Percentiles rank a stretch among this genome's conserved stretches.
Evolutionary conservation across 2,113 vertebrate genomes (phyloP).

Genomic region (Brachionichthys hirsutus): DNA sequence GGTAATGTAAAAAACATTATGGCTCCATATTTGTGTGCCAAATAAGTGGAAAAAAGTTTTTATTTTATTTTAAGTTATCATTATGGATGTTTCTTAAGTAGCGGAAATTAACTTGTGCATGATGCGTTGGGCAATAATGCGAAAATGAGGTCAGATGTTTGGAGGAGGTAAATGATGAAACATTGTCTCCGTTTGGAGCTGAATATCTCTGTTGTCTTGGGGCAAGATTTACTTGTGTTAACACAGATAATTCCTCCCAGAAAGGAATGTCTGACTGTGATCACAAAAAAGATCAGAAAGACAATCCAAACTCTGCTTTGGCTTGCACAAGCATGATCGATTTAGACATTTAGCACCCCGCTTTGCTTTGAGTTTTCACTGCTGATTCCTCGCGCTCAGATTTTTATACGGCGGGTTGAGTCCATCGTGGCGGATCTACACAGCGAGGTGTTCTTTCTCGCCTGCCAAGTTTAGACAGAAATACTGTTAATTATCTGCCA

Average conservation of each 20-base stretch:
- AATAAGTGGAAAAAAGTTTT: too few species aligned
- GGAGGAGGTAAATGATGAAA: neutral
- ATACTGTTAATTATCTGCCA: constrained; percentile 17
- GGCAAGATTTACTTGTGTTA: constrained; percentile 21
- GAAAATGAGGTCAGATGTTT: neutral
- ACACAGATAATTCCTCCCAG: constrained; percentile 14
- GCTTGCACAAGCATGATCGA: constrained; percentile 2
- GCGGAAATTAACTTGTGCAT: too few species aligned
- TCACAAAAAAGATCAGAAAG: constrained; percentile 2
- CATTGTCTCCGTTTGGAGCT: neutral
- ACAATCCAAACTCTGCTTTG: constrained; percentile 7
- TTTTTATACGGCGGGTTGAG: neutral
- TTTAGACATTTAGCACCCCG: constrained; percentile 10
- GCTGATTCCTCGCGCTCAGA: constrained; percentile 8
- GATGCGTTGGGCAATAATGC: constrained; percentile 15
- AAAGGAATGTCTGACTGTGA: constrained; percentile 17
- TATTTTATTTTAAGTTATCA: too few species aligned
- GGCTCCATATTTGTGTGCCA: too few species aligned
- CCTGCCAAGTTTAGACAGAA: constrained; percentile 9
- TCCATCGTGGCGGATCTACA: neutral
- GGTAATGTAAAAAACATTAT: too few species aligned
- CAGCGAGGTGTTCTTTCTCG: neutral
- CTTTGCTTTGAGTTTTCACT: neutral
- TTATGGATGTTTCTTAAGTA: too few species aligned
- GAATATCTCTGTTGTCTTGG: constrained; percentile 4